Base-by-base conservation (phyloP, 2,888 invertebrate species). In the Pantelozetes paolii region DNA sequence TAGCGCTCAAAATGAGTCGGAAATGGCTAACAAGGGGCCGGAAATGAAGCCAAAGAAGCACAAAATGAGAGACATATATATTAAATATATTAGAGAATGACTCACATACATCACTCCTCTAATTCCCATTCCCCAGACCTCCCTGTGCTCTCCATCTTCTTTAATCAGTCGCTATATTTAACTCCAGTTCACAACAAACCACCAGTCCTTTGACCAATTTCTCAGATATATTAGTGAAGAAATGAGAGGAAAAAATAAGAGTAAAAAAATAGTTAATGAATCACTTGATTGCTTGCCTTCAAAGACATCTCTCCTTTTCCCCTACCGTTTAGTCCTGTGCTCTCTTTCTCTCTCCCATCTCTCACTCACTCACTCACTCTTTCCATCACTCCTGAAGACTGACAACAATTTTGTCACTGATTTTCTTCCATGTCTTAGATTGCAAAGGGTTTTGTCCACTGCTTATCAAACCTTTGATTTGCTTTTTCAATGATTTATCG, bases 11-110 rank as follows among this genome's bases (percentile, higher is more conserved):
- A 67, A 67, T 67, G 67, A 67, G 42, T 67, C 67, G 67, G 67
- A 67, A 42, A 67, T 42, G 67, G 67, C 67, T 67, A 67, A 67
- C 67, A 67, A 67, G 67, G 42, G 67, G 42, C 67, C 67, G 67
- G 67, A 67, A 67, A 67, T 67, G 67, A 67, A 67, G 67, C 67
- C 20, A 42, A 32, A 62, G 62, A 15, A 62, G 62, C 62, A 20
- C 62, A 62, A 62, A 36, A 62, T 36, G 18, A 36, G 36, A 54
- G 23, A 23, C 26, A 54, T 54, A 54, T 23, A 54, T 50, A 50
- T 50, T n/a, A n/a, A 50, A 54, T 54, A 23, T 54, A 54, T 50
- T 50, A n/a, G 32, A n/a, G 26, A 36, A 62, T 62, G 62, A 62
- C 32, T 62, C 59, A 59, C n/a, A 36, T 30, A 8, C 1, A 62